Conservation (phyloP, 2,797 vertebrate genomes). For the Distichodus sexfasciatus region DNA sequence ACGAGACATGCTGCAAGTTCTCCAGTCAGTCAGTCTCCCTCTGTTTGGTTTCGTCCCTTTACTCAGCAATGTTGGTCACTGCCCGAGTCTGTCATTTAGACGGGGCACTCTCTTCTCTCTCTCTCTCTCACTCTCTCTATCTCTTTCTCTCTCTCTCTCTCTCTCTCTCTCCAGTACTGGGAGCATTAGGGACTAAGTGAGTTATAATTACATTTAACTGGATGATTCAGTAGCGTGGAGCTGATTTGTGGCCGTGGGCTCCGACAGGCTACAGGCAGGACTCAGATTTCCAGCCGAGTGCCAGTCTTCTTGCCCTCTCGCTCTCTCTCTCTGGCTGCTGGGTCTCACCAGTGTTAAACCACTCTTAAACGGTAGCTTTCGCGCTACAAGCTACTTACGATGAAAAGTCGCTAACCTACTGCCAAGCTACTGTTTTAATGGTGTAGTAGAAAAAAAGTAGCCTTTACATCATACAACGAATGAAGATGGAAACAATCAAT, state of each 20-base stretch:
- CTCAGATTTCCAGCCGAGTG: neutral
- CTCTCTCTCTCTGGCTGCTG: neutral
- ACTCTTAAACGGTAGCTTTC: no score
- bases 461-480: no score
- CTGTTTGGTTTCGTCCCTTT: constrained; percentile 6
- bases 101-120: neutral
- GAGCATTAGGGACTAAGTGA: constrained; percentile 38
- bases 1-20: constrained; percentile 35
- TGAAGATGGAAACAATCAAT: no score
- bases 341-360: no score
- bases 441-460: no score
- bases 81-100: neutral
- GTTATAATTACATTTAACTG: constrained; percentile 55
- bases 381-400: no score
- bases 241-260: constrained; percentile 35
- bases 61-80: neutral
- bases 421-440: no score
- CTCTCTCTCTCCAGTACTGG: constrained; percentile 3
- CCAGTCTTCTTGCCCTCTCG: neutral
- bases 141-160: neutral
- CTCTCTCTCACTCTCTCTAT: constrained; percentile 13
- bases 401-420: no score
- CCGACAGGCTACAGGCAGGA: constrained; percentile 14
- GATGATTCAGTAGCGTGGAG: constrained; percentile 23
- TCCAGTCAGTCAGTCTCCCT: constrained; percentile 22